These are phyloP conservation scores for Cynocephalus volans DNA, from an alignment of 2,113 vertebrate species.

Conservation along the genomic window DNA sequence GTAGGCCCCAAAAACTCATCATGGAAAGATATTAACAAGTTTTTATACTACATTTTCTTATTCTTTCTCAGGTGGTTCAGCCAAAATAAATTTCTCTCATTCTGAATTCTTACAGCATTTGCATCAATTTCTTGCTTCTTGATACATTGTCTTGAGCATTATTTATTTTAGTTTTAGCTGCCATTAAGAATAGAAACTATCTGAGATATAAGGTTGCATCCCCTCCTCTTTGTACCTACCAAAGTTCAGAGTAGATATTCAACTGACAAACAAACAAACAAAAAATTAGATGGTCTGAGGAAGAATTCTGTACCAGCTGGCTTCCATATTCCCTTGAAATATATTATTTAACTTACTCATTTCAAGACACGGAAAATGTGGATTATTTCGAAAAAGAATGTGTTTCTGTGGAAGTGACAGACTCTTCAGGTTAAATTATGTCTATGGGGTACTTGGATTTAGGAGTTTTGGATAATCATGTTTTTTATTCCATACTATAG, in stretches of 20 bases:
- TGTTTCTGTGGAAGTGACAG: background rate
- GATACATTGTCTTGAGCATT: background rate
- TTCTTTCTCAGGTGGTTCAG: background rate
- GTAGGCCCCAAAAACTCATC: background rate
- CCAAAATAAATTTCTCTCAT: background rate
- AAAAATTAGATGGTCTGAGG: background rate
- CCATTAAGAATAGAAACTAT: background rate
- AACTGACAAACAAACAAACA: background rate
- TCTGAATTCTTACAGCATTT: background rate
- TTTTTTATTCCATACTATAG: background rate
- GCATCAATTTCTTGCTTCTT: background rate
- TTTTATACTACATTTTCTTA: background rate
- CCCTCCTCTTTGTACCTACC: background rate
- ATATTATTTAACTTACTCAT: background rate
- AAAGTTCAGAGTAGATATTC: background rate
- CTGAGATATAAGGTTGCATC: background rate
- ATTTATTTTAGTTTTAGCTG: background rate
- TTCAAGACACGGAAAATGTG: background rate
- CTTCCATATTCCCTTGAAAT: constrained; percentile 4
- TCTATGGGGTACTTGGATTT: background rate
- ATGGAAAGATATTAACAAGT: background rate
- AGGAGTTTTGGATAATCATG: background rate
- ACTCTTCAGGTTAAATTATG: background rate
- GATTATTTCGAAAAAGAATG: background rate
- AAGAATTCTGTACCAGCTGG: background rate